Evolutionary conservation across 2,113 vertebrate species (phyloP).

Genomic region (Nasalis larvatus): DNA sequence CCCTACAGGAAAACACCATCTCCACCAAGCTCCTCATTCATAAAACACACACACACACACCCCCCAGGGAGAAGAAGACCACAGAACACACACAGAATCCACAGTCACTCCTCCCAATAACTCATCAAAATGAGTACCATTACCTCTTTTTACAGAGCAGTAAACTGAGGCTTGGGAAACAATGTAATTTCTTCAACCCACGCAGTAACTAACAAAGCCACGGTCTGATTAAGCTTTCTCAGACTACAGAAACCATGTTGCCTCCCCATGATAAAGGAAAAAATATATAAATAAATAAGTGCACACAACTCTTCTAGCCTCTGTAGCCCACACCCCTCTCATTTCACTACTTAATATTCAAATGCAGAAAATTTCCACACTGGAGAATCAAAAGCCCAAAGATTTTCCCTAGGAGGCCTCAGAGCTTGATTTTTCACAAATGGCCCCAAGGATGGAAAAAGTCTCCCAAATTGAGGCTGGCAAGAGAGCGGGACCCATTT

Average conservation of each 20-base stretch:
- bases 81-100: neutral
- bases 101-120: no score
- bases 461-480: conserved; percentile 86
- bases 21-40: neutral
- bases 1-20: neutral
- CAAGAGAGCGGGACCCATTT: conserved; percentile 82
- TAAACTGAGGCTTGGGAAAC: neutral
- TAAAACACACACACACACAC: neutral
- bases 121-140: no score
- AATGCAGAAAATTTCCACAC: conserved; percentile 79
- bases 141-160: neutral
- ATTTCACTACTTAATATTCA: conserved; percentile 74
- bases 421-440: conserved; percentile 80
- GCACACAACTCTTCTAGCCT: neutral
- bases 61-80: neutral
- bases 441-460: conserved; percentile 84
- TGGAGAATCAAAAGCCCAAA: conserved; percentile 69
- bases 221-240: rapidly evolving
- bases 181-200: rapidly evolving
- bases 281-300: rapidly evolving
- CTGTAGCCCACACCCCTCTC: conserved; percentile 6
- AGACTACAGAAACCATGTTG: neutral
- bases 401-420: conserved; percentile 83
- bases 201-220: rapidly evolving
- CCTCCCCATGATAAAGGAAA: neutral